Conservation (phyloP, 2,888 invertebrate species). For the Ypsolopha sequella region DNA sequence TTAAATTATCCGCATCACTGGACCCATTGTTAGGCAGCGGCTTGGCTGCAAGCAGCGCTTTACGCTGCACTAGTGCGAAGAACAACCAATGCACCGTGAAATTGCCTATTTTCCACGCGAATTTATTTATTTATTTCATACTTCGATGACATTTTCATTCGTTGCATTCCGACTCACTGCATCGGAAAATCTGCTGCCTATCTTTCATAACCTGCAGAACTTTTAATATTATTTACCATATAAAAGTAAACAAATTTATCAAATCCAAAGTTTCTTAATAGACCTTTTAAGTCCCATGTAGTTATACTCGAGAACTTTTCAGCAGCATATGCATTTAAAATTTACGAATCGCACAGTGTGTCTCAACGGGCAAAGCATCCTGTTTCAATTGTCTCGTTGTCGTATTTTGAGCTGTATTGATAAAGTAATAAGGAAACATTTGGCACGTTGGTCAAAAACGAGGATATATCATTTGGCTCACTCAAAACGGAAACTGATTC, state of each 20-base stretch:
- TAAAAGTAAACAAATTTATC: not conserved
- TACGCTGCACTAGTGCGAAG: conserved; percentile 28
- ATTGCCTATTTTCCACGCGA: conserved; percentile 69
- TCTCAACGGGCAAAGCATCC: conserved; percentile 32
- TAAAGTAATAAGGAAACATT: conserved; percentile 31
- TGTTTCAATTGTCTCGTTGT: conserved; percentile 27
- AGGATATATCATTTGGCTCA: conserved; percentile 50
- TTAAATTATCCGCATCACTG: conserved; percentile 46
- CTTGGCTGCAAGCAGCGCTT: conserved; percentile 19
- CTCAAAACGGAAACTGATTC: conserved; percentile 65
- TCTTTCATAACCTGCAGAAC: too few relatives aligned
- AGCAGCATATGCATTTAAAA: conserved; percentile 31
- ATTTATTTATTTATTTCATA: conserved; percentile 69
- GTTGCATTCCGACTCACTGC: conserved; percentile 31
- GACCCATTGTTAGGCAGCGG: conserved; percentile 46
- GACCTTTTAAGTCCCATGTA: conserved; percentile 10
- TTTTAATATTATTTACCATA: not conserved
- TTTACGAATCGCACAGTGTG: conserved; percentile 35
- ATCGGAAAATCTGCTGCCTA: conserved; percentile 26
- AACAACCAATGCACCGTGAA: conserved; percentile 66
- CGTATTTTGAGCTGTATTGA: conserved; percentile 28
- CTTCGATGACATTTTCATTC: conserved; percentile 54
- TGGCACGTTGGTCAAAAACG: conserved; percentile 30
- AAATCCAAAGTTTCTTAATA: conserved; percentile 12
- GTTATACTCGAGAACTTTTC: conserved; percentile 1